Percentiles rank a stretch among this genome's conserved stretches.
Conservation (phyloP, 2,797 vertebrate species). For the Hypotaenidia philippensis region DNA sequence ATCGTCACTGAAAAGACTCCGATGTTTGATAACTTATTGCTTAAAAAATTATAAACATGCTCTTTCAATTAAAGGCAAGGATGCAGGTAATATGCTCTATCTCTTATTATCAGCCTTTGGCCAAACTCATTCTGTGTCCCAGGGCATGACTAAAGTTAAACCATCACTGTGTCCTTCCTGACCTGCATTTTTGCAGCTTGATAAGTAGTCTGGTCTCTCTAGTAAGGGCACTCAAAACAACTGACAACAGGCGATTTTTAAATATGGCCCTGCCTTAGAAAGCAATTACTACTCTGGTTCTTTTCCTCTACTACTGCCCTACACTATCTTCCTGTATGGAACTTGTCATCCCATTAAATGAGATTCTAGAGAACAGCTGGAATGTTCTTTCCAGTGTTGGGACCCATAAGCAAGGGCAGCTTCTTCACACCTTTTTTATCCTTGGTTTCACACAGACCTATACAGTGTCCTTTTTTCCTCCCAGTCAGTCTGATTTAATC, state of each 20-base stretch:
- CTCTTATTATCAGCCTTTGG: not conserved
- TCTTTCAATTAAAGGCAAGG: not conserved
- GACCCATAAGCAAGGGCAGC: not conserved
- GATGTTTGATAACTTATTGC: constrained; percentile 5
- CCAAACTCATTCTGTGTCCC: not conserved
- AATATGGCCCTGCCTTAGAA: not conserved
- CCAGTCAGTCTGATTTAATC: not conserved
- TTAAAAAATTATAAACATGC: constrained; percentile 33
- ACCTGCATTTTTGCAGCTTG: not conserved
- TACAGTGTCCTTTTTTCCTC: not conserved
- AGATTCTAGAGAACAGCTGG: not conserved
- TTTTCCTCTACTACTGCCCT: not conserved
- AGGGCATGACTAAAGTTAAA: not conserved
- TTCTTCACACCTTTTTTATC: not conserved
- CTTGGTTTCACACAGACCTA: not conserved
- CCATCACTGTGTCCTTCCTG: not conserved
- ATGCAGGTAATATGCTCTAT: not conserved
- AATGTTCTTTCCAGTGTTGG: not conserved
- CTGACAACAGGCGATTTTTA: not conserved
- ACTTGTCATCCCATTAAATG: not conserved
- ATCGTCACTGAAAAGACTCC: constrained; percentile 45
- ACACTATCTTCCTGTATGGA: not conserved
- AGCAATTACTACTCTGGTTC: not conserved
- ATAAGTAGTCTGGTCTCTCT: not conserved
- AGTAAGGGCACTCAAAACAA: not conserved